A percentile compares a stretch with the other conserved stretches of the same genome.
These are phyloP conservation scores for Tetraneura akinire DNA, from an alignment of 1,140 invertebrate genomes.

Conservation along the genomic window DNA sequence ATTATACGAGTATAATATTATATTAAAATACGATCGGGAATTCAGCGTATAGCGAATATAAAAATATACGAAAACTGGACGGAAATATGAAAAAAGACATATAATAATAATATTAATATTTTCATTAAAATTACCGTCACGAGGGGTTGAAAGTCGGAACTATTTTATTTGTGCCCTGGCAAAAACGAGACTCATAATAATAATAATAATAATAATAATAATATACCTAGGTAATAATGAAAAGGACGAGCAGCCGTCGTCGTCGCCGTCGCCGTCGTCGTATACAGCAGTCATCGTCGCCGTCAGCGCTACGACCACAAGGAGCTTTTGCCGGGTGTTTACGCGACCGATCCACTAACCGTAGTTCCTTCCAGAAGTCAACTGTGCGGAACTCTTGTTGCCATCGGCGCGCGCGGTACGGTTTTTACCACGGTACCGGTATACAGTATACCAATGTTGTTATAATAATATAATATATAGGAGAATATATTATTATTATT, in stretches of 20 bases:
- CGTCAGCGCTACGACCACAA: not conserved
- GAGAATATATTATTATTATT: not conserved
- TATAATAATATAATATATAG: not conserved
- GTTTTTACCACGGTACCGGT: not conserved
- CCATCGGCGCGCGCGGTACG: not conserved
- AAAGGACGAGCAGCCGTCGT: not conserved
- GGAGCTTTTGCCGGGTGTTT: slow-evolving; percentile 48
- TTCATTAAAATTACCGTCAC: no score
- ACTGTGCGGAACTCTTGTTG: slow-evolving; percentile 48
- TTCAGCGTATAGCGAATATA: no score
- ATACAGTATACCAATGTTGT: not conserved
- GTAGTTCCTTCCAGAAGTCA: slow-evolving; percentile 49
- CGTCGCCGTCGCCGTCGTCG: not conserved
- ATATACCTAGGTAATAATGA: no score
- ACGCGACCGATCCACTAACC: slow-evolving; percentile 20
- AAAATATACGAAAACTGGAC: no score
- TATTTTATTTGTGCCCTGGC: no score
- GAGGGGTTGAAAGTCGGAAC: no score
- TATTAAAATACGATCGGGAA: no score
- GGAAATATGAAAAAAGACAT: no score
- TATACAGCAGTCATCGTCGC: no score
- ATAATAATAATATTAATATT: no score
- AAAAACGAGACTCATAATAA: no score
- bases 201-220: not conserved
- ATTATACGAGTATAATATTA: no score